Evolutionary conservation across 2,888 invertebrate genomes (phyloP), one percentile per base, ranked within the genome.

Genomic region (Nomada lathburiana): DNA sequence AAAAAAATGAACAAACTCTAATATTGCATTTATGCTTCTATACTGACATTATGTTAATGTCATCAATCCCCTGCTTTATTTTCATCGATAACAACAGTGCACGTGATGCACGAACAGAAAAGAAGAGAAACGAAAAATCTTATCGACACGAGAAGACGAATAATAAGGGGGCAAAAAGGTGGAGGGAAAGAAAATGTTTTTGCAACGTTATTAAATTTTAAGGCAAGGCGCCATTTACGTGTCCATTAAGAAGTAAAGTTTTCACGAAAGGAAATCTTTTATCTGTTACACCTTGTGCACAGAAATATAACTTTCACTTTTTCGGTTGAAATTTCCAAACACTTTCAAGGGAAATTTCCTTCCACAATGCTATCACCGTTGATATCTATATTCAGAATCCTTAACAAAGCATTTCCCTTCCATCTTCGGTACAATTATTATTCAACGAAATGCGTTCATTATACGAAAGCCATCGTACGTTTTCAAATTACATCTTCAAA

Each of bases 191-290:
- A 44, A 29, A 16, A 73, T 36, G n/a, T 26, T 16, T 57, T 44
- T 57, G 55, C 20, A 13, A 64, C 55, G 47, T 16, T 55, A 20
- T 42, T 47, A 1, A 18, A 16, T 26, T 42, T 9, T 26, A n/a
- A 26, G 44, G 20, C 64, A 26, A 26, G 47, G 63, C n/a, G 20
- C 26, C 50, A 42, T 60, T 60, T 44, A 42, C 26, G 1, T 16
- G 23, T 44, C 74, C 65, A 23, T 60, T 42, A 53, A 44, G 72
- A 73, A 73, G 59, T 62, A 57, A 73, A 60, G 59, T 73, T 52
- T 60, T 36, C 36, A 7, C 1, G 36, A 36, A 36, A 36, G 36
- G 7, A 36, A 36, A 36, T 36, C 36, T 26, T 26, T 26, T 2
- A 26, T 26, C 36, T 36, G 36, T 5, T 36, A 36, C 36, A 7